Base-by-base conservation (phyloP, 2,113 vertebrate genomes). In the Lipophrys pholis region DNA sequence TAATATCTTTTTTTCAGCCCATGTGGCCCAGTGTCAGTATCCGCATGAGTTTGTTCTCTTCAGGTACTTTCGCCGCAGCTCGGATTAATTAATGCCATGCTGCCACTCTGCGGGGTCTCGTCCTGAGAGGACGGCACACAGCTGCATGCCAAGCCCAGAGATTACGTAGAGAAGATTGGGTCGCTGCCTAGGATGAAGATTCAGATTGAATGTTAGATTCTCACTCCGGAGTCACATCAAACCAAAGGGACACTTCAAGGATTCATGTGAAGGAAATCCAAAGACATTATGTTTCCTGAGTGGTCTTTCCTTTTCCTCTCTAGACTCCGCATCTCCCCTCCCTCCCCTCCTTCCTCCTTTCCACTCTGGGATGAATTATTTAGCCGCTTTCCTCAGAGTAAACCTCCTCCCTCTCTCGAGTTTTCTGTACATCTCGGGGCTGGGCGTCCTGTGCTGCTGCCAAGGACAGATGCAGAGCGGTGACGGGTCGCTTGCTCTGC, bases 361-460 rank as follows among this genome's bases (percentile, higher is more conserved):
- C 38, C 65, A 67, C 46, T 51, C 8, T 42, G 49, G 49, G 50
- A 73, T 76, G 68, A 82, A 79, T 85, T 69, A 85, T 85, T 73
- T 43, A 78, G 9, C 21, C 0, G 3, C 39, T 43, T 58, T 69
- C 50, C 59, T 55, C 6, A 39, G 62, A 57, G 62, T 59, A 56
- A 36, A 8, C 35, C 16, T 21, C 45, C 6, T 5, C 46, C 3
- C 6, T 8, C 14, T 2, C 69, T 6, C 57, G 10, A 8, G 1
- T 2, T 48, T 55, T 14, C 45, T 39, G 35, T 55, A 5, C 6
- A 6, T 55, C 64, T 62, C 42, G 57, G 69, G 68, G 43, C 36
- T 40, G 6, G 48, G 55, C 40, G 11, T 54, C 53, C 48, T 41
- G 43, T 6, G 49, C 77, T 73, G 78, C 69, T 73, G 78, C 55